Conservation (phyloP, 2,113 vertebrate species). For the Pedetes capensis region DNA sequence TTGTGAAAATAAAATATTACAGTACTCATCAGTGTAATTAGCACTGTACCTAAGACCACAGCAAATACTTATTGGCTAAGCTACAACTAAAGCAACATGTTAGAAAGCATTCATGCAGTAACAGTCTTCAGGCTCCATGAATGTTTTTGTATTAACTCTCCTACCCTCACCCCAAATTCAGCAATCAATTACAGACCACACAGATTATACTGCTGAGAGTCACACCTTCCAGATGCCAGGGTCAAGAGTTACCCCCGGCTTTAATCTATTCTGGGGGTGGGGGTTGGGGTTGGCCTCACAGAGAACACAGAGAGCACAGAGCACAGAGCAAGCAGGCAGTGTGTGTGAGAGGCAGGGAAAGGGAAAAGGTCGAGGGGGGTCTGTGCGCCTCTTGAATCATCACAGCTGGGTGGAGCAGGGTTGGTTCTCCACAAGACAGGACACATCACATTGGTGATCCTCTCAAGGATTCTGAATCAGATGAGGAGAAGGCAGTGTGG, state of each 20-base stretch:
- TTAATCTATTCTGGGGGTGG: neutral
- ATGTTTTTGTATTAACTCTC: neutral
- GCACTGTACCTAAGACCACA: neutral
- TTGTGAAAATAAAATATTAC: neutral
- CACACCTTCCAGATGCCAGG: neutral
- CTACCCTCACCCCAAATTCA: neutral
- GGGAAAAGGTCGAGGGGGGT: neutral
- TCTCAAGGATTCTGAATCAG: neutral
- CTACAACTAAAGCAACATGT: neutral
- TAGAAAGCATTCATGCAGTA: neutral
- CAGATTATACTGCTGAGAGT: neutral
- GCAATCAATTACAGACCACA: neutral
- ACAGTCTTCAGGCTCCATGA: neutral
- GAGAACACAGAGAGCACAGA: too few relatives aligned
- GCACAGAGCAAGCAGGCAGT: neutral
- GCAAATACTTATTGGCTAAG: neutral
- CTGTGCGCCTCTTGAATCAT: neutral
- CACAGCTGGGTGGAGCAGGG: accelerated
- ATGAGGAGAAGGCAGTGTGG: neutral
- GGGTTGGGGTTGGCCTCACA: neutral
- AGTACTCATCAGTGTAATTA: neutral
- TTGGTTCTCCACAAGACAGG: neutral
- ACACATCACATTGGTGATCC: neutral
- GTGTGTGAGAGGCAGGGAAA: neutral
- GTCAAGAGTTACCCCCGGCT: neutral